These are phyloP conservation scores for Dryomyza anilis DNA, from an alignment of 2,888 invertebrate genomes.

Conservation along the genomic window DNA sequence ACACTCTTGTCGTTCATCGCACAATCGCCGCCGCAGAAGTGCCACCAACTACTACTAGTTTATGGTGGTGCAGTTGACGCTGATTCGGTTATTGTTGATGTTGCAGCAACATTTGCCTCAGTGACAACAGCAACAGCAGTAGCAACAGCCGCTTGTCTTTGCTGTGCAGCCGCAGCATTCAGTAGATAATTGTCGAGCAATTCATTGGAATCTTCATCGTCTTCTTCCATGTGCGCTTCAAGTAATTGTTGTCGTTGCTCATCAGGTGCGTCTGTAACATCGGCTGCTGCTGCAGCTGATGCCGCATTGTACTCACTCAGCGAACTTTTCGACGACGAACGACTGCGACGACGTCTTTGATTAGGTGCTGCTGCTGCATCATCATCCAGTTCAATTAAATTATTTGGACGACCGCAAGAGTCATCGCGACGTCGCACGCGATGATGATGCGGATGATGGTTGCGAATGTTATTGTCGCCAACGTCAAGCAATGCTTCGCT, in stretches of 20 bases:
- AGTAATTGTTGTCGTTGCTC: conserved; percentile 30
- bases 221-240: conserved; percentile 32
- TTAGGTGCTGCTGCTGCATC: not conserved
- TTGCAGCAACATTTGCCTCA: not conserved
- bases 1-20: too few species aligned
- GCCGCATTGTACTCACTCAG: conserved; percentile 40
- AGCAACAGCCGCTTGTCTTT: too few species aligned
- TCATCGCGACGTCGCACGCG: conserved; percentile 37
- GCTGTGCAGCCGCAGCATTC: not conserved
- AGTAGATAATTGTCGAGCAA: not conserved
- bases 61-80: too few species aligned
- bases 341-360: not conserved
- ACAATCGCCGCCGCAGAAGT: not conserved
- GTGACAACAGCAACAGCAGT: too few species aligned
- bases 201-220: not conserved
- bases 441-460: conserved; percentile 26
- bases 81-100: too few species aligned
- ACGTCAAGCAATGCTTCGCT: conserved; percentile 42
- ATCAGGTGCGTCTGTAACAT: conserved; percentile 12
- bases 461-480: conserved; percentile 41
- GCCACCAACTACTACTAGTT: too few species aligned
- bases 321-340: conserved; percentile 43
- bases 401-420: not conserved
- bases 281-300: not conserved
- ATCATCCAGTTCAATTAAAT: not conserved